Base-by-base conservation (phyloP, 2,797 vertebrate species). In the Parauchenoglanis ngamensis region DNA sequence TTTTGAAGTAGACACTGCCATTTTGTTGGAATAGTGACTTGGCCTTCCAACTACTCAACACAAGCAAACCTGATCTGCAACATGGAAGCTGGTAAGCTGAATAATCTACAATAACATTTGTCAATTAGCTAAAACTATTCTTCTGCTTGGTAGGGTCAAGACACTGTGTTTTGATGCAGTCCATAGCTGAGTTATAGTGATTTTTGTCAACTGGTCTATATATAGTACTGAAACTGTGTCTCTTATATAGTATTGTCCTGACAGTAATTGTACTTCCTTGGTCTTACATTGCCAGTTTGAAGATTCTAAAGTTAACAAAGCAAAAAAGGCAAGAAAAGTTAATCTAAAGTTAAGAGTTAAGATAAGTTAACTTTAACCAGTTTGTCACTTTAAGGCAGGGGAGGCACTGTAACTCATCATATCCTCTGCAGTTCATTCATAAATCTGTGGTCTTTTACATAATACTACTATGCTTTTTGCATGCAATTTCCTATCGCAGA, bases 21-120 rank as follows among this genome's bases (percentile, higher is more conserved):
- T 93, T 88, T 88, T 70, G 23, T n/a, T 90, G 86, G 87, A 80
- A 90, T 88, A 92, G 90, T 90, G 91, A 89, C 90, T 87, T 90
- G 90, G 35, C 65, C 85, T 77, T 90, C 40, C 25, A 23, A 54
- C 15, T 73, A 61, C 59, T 77, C 72, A 31, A 85, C 86, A 70
- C 54, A 44, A 82, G 86, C 80, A 83, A 65, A 70, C 56, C 85
- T 77, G 70, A 77, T 79, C 90, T 87, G 78, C 91, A 95, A 91
- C 92, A 96, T 96, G 96, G 95, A 96, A 86, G 92, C 95, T 89
- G 96, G 96, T 96, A 94, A 94, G 95, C 87, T 76, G 44, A 40
- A 86, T 59, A 49, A 35, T 13, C 52, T 76, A 49, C 63, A 52
- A 28, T 21, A 83, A 19, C 7, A 8, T 4, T n/a, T 61, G 8